These are phyloP conservation scores for Macrosiphum euphorbiae DNA, from an alignment of 2,888 invertebrate genomes.

Conservation along the genomic window DNA sequence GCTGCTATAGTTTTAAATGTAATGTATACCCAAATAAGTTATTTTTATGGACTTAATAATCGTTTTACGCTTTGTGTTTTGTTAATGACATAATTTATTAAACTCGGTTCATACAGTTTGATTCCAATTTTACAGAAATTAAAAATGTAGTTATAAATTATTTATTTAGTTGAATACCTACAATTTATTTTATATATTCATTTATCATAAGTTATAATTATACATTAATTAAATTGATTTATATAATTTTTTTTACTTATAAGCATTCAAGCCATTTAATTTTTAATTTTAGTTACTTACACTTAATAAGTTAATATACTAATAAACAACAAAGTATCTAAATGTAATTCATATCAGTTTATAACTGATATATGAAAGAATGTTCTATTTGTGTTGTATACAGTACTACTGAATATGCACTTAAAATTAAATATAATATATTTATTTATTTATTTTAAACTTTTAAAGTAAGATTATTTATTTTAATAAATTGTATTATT, in stretches of 20 bases:
- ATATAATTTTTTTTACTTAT: constrained; percentile 3
- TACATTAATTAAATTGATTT: not conserved
- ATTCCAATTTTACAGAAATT: not conserved
- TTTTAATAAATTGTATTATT: constrained; percentile 53
- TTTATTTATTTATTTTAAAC: constrained; percentile 30
- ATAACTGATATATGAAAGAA: not conserved
- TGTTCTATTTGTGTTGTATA: not conserved
- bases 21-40: constrained; percentile 8
- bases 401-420: constrained; percentile 37
- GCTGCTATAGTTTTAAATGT: constrained; percentile 2
- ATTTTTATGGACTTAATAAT: constrained; percentile 1
- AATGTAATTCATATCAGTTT: not conserved
- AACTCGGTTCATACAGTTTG: not conserved
- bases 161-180: constrained; percentile 31
- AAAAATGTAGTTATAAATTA: not conserved
- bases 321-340: constrained; percentile 41
- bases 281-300: not conserved
- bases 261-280: constrained; percentile 2
- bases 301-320: constrained; percentile 30
- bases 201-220: constrained; percentile 42
- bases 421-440: not conserved
- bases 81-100: not conserved
- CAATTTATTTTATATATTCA: constrained; percentile 18
- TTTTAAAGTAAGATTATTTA: constrained; percentile 28
- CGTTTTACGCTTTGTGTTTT: constrained; percentile 9